Conservation (phyloP, 2,113 vertebrate species). For the Pipa parva region DNA sequence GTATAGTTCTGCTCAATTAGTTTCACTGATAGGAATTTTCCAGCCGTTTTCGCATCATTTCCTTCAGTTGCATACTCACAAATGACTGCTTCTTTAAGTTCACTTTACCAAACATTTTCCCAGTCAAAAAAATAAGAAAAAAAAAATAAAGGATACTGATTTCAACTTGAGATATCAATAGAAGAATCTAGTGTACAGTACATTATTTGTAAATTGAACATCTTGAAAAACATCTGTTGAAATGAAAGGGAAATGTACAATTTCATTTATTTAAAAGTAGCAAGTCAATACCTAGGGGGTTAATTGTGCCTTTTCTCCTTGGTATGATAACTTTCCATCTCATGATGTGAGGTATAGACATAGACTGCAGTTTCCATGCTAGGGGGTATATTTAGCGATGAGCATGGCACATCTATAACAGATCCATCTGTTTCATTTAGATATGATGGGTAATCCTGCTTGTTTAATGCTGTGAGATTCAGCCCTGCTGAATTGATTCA, state of each 20-base stretch:
- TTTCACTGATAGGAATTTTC: conserved; percentile 49
- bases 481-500: conserved; percentile 59
- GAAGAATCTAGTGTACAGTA: conserved; percentile 47
- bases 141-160: conserved; percentile 47
- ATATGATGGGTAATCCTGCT: conserved; percentile 58
- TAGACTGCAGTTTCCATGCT: conserved; percentile 53
- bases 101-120: conserved; percentile 41
- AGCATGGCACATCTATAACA: conserved; percentile 67
- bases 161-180: conserved; percentile 60
- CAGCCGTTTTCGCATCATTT: conserved; percentile 51
- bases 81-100: conserved; percentile 46
- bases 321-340: conserved; percentile 52
- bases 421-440: conserved; percentile 60
- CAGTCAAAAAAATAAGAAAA: background rate
- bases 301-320: conserved; percentile 63
- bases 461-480: conserved; percentile 71
- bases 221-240: conserved; percentile 56
- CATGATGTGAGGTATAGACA: conserved; percentile 56
- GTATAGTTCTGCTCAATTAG: conserved; percentile 46
- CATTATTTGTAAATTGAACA: conserved; percentile 56
- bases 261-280: conserved; percentile 55
- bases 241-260: conserved; percentile 66
- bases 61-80: conserved; percentile 54
- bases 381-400: conserved; percentile 59
- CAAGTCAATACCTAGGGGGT: conserved; percentile 53